Conservation (phyloP, 2,888 invertebrate species). For the Macroteleia sp. region DNA sequence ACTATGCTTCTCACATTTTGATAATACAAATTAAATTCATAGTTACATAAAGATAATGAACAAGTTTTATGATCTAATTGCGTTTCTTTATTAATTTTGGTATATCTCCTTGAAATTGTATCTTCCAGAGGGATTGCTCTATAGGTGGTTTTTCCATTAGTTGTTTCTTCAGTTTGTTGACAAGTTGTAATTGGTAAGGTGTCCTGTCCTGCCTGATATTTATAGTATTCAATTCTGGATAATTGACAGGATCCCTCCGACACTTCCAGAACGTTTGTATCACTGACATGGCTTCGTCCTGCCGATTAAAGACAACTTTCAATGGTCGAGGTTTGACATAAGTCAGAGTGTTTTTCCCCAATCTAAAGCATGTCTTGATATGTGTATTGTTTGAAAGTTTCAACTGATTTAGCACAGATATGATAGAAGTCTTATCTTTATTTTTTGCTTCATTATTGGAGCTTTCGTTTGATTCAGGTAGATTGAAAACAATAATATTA, state of each 20-base stretch:
- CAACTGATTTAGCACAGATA: no score
- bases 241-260: neutral
- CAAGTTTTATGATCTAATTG: no score
- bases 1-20: neutral
- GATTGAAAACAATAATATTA: no score
- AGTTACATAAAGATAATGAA: no score
- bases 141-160: neutral
- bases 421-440: no score
- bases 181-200: neutral
- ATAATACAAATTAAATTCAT: no score
- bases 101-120: neutral
- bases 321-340: neutral
- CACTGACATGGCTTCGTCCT: neutral
- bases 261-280: neutral
- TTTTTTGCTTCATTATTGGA: no score
- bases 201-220: neutral
- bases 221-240: neutral
- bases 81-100: neutral
- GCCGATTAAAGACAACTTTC: neutral
- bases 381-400: no score
- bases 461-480: no score
- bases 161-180: neutral
- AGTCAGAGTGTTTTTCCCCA: no score
- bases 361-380: no score
- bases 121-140: neutral